A percentile compares a stretch with the other conserved stretches of the same genome.
Conservation (phyloP, 2,113 vertebrate species). For the Platycercus adscitus region DNA sequence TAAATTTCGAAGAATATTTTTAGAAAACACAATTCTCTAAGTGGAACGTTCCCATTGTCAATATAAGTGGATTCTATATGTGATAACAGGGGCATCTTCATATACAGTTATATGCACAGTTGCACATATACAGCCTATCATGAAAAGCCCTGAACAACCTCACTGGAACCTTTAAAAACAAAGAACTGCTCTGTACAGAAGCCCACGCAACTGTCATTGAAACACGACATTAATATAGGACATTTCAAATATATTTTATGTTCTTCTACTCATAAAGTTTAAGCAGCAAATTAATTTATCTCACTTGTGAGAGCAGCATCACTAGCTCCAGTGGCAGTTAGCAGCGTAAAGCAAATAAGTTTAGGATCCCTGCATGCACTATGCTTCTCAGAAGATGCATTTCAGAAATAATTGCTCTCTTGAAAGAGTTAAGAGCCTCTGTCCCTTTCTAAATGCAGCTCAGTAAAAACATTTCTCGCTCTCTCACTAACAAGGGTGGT, state of each 20-base stretch:
- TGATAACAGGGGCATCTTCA: background rate
- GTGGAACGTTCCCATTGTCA: background rate
- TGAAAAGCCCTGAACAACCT: background rate
- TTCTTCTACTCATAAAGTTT: background rate
- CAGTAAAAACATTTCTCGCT: background rate
- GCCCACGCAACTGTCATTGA: background rate
- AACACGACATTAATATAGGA: background rate
- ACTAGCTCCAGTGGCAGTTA: background rate
- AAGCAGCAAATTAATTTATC: background rate
- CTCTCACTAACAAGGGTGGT: background rate
- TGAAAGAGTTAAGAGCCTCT: slow-evolving; percentile 23
- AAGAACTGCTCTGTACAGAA: background rate
- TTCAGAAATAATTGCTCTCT: slow-evolving; percentile 8
- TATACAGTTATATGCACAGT: background rate
- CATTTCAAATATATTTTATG: background rate
- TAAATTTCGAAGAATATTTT: background rate
- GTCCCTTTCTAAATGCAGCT: background rate
- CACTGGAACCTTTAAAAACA: background rate
- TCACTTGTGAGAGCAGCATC: background rate
- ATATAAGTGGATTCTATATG: background rate
- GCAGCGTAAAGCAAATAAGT: background rate
- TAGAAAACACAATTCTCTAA: background rate
- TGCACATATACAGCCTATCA: background rate
- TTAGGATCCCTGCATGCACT: background rate
- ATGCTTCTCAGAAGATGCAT: background rate